These are phyloP conservation scores for Carettochelys insculpta DNA, from an alignment of 2,113 vertebrate species.

Conservation along the genomic window DNA sequence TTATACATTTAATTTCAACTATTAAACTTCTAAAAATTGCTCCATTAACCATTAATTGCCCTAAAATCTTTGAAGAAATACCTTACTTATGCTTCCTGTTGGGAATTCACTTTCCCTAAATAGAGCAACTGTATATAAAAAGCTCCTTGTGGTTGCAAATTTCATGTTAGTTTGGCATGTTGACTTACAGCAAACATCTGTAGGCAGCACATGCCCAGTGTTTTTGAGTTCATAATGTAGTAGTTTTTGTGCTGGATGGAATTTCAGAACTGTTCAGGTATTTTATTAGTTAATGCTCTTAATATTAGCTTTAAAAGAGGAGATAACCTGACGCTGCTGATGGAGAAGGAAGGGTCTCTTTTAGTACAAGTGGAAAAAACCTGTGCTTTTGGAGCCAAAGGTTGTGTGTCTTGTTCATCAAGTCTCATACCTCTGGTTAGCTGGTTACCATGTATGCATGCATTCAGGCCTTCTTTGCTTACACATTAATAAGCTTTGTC, in stretches of 20 bases:
- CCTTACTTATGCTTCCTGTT: neutral
- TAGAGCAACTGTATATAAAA: neutral
- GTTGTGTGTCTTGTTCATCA: neutral
- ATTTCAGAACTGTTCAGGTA: constrained; percentile 62
- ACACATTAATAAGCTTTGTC: neutral
- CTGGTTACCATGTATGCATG: neutral
- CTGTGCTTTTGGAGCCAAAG: constrained; percentile 14
- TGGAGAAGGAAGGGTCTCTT: neutral
- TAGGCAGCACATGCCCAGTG: neutral
- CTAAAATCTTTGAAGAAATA: neutral
- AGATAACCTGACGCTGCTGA: neutral
- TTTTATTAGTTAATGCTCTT: constrained; percentile 63
- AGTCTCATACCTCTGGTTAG: neutral
- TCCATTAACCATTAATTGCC: neutral
- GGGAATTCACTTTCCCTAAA: neutral
- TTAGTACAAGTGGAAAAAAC: neutral
- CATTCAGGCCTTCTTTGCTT: neutral
- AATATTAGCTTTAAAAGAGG: constrained; percentile 20
- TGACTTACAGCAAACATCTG: neutral
- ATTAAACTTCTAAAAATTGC: neutral
- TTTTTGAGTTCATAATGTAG: constrained; percentile 1
- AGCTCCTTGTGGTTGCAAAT: neutral
- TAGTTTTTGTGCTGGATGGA: constrained; percentile 20
- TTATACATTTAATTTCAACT: neutral
- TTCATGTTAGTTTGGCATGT: neutral